These are phyloP conservation scores for Crambe crambe DNA, from an alignment of 37 sponge, comb jelly and placozoan species.

Conservation along the genomic window DNA sequence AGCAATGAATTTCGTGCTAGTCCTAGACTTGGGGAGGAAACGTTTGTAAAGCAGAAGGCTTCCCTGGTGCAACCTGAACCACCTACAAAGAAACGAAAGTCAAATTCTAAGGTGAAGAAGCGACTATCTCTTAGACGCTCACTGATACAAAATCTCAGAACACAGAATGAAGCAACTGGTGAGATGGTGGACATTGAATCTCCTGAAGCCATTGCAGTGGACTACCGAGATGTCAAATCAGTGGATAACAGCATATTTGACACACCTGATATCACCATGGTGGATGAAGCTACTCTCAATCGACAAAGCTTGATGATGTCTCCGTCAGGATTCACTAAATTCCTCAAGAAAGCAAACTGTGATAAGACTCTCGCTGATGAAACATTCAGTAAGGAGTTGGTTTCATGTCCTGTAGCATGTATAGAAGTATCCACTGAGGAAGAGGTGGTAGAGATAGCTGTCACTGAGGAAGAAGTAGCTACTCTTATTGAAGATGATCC, in stretches of 20 bases:
- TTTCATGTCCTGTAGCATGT: not conserved
- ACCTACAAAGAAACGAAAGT: not conserved
- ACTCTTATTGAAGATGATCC: too few relatives aligned
- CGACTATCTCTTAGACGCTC: not conserved
- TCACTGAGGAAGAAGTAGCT: not conserved
- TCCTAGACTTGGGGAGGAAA: not conserved
- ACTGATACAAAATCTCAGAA: not conserved
- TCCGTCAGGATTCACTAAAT: constrained; percentile 13
- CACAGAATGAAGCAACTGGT: not conserved
- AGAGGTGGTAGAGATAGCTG: not conserved
- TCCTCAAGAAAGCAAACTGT: not conserved
- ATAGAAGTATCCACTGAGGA: not conserved
- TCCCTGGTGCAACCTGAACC: not conserved
- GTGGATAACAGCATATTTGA: not conserved
- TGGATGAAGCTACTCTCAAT: not conserved
- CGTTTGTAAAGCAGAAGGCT: not conserved
- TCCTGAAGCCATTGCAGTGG: not conserved
- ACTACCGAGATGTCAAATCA: not conserved
- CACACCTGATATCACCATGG: not conserved
- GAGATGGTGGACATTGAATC: not conserved
- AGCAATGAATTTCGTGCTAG: not conserved
- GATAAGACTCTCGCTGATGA: not conserved
- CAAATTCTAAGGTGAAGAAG: not conserved
- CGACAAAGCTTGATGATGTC: constrained; percentile 11
- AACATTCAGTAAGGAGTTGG: not conserved